Conservation (phyloP, 2,797 vertebrate genomes). For the Sylvia borin region DNA sequence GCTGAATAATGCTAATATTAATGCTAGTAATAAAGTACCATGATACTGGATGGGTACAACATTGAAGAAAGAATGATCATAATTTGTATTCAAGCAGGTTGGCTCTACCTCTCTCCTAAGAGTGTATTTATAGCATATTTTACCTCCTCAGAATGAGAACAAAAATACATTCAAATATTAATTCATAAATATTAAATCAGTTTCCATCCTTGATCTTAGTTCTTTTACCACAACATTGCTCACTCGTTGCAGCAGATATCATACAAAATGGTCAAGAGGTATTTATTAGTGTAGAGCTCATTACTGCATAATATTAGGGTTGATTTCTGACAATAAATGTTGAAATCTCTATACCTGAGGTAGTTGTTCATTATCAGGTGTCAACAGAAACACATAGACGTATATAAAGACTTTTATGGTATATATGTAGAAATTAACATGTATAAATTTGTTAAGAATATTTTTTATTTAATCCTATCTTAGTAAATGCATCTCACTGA, state of each 20-base stretch:
- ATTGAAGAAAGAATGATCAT: background rate
- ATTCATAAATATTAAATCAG: background rate
- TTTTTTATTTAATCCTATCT: background rate
- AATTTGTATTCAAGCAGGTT: background rate
- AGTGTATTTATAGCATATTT: background rate
- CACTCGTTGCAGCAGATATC: background rate
- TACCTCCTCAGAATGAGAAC: background rate
- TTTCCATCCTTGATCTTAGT: background rate
- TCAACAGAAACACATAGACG: background rate
- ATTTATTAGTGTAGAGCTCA: background rate
- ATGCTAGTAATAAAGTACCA: background rate
- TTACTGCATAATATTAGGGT: background rate
- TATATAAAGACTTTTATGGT: background rate
- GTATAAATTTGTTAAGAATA: background rate
- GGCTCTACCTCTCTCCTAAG: background rate
- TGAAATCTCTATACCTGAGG: background rate
- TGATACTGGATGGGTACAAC: background rate
- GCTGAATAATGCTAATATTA: background rate
- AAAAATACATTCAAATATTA: background rate
- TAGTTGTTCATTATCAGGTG: background rate
- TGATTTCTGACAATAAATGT: background rate
- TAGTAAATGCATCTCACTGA: background rate
- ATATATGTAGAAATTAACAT: background rate
- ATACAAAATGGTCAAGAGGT: background rate
- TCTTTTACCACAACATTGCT: background rate